These are phyloP conservation scores for Metallyticus violacea DNA, from an alignment of 2,888 invertebrate genomes.

Conservation along the genomic window DNA sequence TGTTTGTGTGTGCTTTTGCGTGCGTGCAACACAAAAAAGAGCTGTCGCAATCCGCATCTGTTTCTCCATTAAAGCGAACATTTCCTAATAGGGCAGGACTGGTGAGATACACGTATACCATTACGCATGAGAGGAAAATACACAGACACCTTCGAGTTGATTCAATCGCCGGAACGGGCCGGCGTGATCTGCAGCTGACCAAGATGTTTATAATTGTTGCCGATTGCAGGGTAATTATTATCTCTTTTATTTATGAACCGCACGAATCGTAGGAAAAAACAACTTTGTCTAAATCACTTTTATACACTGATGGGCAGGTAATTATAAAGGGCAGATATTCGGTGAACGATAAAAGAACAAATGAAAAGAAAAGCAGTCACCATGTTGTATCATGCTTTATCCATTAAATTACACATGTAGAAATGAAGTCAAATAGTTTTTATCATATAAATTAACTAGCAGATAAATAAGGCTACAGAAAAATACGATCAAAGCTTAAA, in stretches of 20 bases:
- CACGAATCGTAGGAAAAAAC: background rate
- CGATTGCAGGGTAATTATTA: background rate
- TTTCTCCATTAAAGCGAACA: background rate
- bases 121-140: background rate
- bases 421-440: too few species aligned
- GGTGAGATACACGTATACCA: background rate
- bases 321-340: background rate
- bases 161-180: background rate
- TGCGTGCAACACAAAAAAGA: background rate
- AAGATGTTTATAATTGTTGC: too few species aligned
- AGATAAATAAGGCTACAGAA: too few species aligned
- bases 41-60: background rate
- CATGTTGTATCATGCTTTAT: background rate
- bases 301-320: background rate
- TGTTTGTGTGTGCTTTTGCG: background rate
- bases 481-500: too few species aligned
- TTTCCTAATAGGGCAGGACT: background rate
- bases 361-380: background rate
- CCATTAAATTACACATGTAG: too few species aligned
- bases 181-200: background rate
- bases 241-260: background rate
- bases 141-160: background rate
- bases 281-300: background rate
- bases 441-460: too few species aligned
- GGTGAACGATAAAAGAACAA: background rate